Base-by-base conservation (phyloP, 23 tunicate genomes). In the Ciona savignyi region DNA sequence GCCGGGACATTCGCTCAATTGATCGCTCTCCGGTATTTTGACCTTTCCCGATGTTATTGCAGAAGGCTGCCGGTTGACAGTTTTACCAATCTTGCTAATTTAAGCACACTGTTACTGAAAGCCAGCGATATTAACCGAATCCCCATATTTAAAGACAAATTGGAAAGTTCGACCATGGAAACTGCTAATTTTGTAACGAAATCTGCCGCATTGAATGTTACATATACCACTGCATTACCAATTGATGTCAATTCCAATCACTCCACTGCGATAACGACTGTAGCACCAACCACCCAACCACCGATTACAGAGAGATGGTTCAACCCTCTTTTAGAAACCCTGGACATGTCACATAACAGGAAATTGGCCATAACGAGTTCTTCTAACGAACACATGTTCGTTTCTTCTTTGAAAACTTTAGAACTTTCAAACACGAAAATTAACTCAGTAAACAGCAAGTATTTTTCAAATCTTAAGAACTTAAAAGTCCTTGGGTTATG, bases 11-110 rank as follows among this genome's bases (percentile, higher is more conserved):
- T 81, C 4, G 86, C 74, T 60, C 24, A 27, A 27, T 28, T 81
- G 21, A 66, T 68, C 2, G 28, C 27, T 1, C 65, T 81, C 29
- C 56, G 64, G 29, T 66, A 74, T 35, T 30, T 81, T 20, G 86
- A 81, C 31, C 49, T 81, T 35, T 81, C 86, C 20, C 66, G 86
- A 34, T 34, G 67, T 32, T 81, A 30, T 42, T 81, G 86, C 80
- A 76, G 66, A 51, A 51, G 27, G 4, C 26, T 81, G 34, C 74
- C 86, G 0, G 33, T 23, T 0, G 64, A 66, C 19, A 81, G 86
- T 68, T 81, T 81, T 30, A 35, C 32, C 27, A 30, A 75, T 21
- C 66, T 81, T 2, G 4, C 62, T 35, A 81, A 74, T 56, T 30
- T 81, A 25, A 66, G 29, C 6, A 81, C 86, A 15, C 48, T 81